Percentiles rank a stretch among this genome's conserved stretches.
Evolutionary conservation across 2,797 vertebrate genomes (phyloP).

Genomic region (Hypotaenidia philippensis): DNA sequence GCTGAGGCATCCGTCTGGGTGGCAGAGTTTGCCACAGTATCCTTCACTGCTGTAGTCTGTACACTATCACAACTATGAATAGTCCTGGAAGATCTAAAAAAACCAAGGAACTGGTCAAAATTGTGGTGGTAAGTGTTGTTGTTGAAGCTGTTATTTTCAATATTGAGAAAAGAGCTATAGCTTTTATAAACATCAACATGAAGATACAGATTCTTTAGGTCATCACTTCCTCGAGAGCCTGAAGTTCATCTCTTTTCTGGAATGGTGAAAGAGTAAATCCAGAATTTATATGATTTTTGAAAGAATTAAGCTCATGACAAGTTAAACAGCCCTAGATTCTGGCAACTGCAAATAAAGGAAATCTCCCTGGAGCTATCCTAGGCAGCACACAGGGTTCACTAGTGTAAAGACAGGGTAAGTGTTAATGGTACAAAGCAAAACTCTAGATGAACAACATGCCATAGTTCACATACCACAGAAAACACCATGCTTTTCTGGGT

Average conservation of each 20-base stretch:
- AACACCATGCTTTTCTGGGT: background rate
- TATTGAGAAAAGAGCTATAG: background rate
- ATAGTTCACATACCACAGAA: background rate
- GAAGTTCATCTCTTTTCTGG: background rate
- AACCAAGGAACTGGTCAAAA: background rate
- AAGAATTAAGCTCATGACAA: background rate
- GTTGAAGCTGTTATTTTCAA: background rate
- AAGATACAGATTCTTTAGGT: background rate
- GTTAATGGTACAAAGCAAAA: background rate
- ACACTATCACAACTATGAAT: background rate
- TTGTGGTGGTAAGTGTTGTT: background rate
- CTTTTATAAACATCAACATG: background rate
- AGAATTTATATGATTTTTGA: background rate
- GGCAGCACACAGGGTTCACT: background rate
- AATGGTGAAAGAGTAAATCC: background rate
- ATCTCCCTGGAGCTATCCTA: background rate
- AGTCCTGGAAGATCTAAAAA: background rate
- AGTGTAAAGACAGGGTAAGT: background rate
- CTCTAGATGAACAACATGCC: background rate
- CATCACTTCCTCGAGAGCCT: background rate
- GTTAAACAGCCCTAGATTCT: background rate
- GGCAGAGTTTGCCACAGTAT: background rate
- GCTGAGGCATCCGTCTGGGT: background rate
- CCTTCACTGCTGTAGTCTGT: background rate
- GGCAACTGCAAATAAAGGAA: background rate